phyloP scores from a whole-genome alignment of 2,797 vertebrate genomes.

The Microctenopoma stevenorrisi region DNA sequence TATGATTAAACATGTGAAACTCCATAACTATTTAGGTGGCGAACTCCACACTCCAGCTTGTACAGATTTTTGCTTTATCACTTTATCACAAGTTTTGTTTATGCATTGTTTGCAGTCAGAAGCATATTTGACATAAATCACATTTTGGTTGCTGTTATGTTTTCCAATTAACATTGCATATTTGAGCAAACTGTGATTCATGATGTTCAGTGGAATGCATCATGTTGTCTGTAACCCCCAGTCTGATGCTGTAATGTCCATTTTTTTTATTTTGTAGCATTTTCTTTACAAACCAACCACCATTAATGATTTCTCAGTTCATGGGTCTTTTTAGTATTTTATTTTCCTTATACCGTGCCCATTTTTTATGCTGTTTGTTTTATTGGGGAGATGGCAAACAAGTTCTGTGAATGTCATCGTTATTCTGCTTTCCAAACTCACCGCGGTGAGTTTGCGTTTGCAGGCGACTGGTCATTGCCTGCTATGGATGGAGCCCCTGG shows the following conservation, averaged over 20 bases:
- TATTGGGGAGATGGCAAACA: constrained; percentile 66
- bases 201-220: constrained; percentile 60
- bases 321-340: constrained; percentile 8
- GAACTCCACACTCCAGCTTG: neutral
- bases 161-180: neutral
- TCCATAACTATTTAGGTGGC: neutral
- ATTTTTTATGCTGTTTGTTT: constrained; percentile 33
- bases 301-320: constrained; percentile 36
- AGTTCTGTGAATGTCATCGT: constrained; percentile 71
- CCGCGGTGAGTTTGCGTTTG: constrained; percentile 30
- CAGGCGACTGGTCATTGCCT: constrained; percentile 24
- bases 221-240: constrained; percentile 32
- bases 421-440: constrained; percentile 75
- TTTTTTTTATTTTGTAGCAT: constrained; percentile 35
- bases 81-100: no score
- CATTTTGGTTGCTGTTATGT: constrained; percentile 17
- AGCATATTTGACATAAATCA: constrained; percentile 2
- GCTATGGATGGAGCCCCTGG: constrained; percentile 20
- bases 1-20: neutral
- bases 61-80: neutral
- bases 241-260: constrained; percentile 40
- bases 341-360: constrained; percentile 2
- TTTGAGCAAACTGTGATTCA: constrained; percentile 16
- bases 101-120: neutral
- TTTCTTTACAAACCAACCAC: constrained; percentile 5